Evolutionary conservation across 1,140 invertebrate species (phyloP), one percentile per base, ranked within the genome.

Genomic region (Lepeophtheirus salmonis): DNA sequence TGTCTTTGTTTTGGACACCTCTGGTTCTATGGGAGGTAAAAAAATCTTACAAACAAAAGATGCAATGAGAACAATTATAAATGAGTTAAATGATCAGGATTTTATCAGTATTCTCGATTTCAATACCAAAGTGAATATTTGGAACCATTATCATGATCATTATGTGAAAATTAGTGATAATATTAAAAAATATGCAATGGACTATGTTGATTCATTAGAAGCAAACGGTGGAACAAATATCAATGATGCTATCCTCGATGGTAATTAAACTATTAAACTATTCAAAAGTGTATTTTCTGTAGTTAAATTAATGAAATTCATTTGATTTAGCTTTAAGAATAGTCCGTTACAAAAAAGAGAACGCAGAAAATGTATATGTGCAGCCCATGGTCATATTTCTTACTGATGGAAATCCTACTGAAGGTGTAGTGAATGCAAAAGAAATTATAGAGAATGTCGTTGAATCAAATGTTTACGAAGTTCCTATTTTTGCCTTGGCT

Each of bases 1-100:
- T 0, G 73, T 83, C 2, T 83, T 84, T 66, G 77, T 83, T 2
- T 70, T 84, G 60, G 83, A 84, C 67, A 76, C 77, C 0, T 82
- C 80, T 24, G 78, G 78, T 10, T 22, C 80, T 22, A 84, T 83
- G 81, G 68, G 66, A 21, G 80, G 77, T 6, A 71, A 68, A 25
- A 81, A 80, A 68, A 74, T 83, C 4, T 66, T 70, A 2, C 81
- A 83, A 67, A 69, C 82, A 1, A 76, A 76, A 62, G 73, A 78
- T 21, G 80, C 81, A n/a, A 82, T 83, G 79, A 67, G 70, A 21
- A 74, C 72, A 50, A 83, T 83, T 63, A 68, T 83, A 1, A 65
- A 68, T 20, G 77, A 82, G 55, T 70, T 83, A 0, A 72, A 75
- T 50, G 64, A 69, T 0, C 72, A 74, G 3, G 81, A 84, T 68